Evolutionary conservation across 2,797 vertebrate genomes (phyloP).

Genomic region (Trachops cirrhosus): DNA sequence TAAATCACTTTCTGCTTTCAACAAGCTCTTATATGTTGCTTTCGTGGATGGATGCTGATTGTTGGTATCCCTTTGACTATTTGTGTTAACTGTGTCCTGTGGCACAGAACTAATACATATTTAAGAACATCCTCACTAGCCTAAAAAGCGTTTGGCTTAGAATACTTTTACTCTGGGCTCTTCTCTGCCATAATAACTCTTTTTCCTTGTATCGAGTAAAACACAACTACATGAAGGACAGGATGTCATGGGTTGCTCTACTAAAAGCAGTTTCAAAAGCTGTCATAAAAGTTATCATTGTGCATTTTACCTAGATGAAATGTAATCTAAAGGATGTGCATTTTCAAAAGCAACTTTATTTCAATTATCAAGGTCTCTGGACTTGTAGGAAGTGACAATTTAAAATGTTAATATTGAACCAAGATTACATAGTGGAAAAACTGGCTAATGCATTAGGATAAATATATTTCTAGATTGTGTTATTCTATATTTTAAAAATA

Average conservation of each 20-base stretch:
- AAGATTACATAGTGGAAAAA: conserved; percentile 57
- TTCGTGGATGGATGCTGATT: conserved; percentile 40
- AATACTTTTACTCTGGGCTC: conserved; percentile 27
- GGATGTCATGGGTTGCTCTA: background rate
- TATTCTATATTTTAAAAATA: conserved; percentile 30
- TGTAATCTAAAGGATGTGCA: background rate
- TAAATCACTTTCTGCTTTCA: conserved; percentile 74
- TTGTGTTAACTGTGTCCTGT: conserved; percentile 49
- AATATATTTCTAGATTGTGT: conserved; percentile 48
- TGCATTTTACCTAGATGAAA: conserved; percentile 40
- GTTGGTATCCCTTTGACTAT: conserved; percentile 28
- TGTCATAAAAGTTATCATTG: background rate
- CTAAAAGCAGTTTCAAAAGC: conserved; percentile 37
- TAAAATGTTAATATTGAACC: conserved; percentile 55
- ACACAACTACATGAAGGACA: conserved; percentile 3
- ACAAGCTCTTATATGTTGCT: conserved; percentile 51
- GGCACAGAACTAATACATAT: conserved; percentile 50
- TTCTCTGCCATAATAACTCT: conserved; percentile 28
- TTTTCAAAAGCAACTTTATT: conserved; percentile 28
- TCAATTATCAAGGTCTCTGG: background rate
- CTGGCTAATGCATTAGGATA: conserved; percentile 34
- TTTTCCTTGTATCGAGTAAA: conserved; percentile 45
- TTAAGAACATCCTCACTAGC: conserved; percentile 46
- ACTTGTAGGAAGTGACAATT: conserved; percentile 43
- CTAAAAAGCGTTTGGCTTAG: conserved; percentile 35